Evolutionary conservation across 2,113 vertebrate genomes (phyloP).

Genomic region (Ctenodactylus gundi): DNA sequence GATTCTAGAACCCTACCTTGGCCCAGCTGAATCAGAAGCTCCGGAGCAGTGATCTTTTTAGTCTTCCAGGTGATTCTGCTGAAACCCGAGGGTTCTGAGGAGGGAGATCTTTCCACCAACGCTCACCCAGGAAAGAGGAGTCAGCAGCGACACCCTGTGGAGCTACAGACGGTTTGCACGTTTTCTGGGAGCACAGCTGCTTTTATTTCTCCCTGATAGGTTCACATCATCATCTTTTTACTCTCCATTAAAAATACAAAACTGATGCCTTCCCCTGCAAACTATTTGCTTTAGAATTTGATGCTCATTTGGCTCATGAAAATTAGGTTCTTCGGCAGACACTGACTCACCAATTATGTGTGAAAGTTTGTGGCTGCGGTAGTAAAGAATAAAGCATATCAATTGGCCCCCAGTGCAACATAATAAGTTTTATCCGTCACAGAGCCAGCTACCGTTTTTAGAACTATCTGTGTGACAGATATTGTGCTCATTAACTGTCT

Average conservation of each 20-base stretch:
- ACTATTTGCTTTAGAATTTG: background rate
- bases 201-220: background rate
- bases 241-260: background rate
- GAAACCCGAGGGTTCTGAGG: background rate
- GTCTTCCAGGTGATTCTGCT: background rate
- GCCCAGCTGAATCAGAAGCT: background rate
- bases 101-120: background rate
- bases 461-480: background rate
- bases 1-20: background rate
- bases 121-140: background rate
- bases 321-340: background rate
- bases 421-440: background rate
- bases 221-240: background rate
- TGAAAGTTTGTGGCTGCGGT: background rate
- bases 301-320: background rate
- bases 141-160: constrained; percentile 48
- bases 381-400: background rate
- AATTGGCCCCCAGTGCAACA: background rate
- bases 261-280: background rate
- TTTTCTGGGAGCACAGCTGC: background rate
- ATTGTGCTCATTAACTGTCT: background rate
- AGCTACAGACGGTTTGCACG: background rate
- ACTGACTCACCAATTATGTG: background rate
- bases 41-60: background rate
- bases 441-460: background rate